phyloP scores from a whole-genome alignment of 1,140 invertebrate genomes.

The Caenorhabditis brenneri region DNA sequence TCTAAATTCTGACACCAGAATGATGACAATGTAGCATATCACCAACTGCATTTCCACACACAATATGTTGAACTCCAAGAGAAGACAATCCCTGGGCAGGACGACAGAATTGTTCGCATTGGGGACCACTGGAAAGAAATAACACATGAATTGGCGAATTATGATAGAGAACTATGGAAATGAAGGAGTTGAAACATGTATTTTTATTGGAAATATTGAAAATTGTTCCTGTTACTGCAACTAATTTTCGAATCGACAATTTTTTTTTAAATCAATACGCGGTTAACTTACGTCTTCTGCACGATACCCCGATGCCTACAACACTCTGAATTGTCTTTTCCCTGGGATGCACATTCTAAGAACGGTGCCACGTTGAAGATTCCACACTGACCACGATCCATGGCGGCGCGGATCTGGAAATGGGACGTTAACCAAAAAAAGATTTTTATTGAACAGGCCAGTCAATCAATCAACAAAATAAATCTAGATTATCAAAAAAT shows the following conservation, averaged over 20 bases:
- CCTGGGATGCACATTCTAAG: slow-evolving; percentile 51
- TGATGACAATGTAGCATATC: slow-evolving; percentile 53
- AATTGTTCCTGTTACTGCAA: too few relatives aligned
- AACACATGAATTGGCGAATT: too few relatives aligned
- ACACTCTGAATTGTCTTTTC: slow-evolving; percentile 52
- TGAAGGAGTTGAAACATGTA: too few relatives aligned
- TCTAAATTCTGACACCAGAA: slow-evolving; percentile 31
- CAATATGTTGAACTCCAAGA: slow-evolving; percentile 51
- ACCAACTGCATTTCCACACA: slow-evolving; percentile 51
- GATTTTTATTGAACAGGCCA: neutral
- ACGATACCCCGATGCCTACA: slow-evolving; percentile 27
- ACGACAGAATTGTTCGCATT: slow-evolving; percentile 52
- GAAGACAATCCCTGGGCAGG: slow-evolving; percentile 5
- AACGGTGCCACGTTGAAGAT: slow-evolving; percentile 52
- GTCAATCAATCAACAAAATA: neutral
- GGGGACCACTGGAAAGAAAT: slow-evolving; percentile 49
- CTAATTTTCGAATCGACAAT: too few relatives aligned
- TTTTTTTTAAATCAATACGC: too few relatives aligned
- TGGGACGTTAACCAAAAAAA: neutral
- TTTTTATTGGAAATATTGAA: neutral
- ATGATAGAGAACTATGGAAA: too few relatives aligned
- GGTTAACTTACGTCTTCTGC: slow-evolving; percentile 41
- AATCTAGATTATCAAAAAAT: neutral
- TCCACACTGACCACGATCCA: slow-evolving; percentile 53
- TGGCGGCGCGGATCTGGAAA: slow-evolving; percentile 46